phyloP scores from a whole-genome alignment of 2,113 vertebrate genomes.

The Malurus cyaneus region DNA sequence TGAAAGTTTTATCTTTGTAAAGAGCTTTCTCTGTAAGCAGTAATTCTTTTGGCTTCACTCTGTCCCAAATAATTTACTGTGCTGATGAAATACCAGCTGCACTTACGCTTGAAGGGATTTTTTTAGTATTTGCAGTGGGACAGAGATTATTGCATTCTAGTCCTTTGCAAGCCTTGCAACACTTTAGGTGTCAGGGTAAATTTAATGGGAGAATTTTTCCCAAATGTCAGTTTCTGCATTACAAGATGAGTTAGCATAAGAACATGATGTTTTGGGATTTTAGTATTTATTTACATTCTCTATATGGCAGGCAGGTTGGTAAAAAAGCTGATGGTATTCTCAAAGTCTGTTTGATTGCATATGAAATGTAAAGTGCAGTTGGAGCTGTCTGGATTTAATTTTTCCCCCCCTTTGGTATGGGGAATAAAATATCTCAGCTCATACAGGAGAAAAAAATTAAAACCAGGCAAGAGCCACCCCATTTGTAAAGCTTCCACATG shows the following conservation, averaged over 20 bases:
- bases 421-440: constrained; percentile 70
- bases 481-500: constrained; percentile 72
- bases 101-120: background rate
- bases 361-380: constrained; percentile 70
- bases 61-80: background rate
- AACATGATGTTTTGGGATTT: constrained; percentile 42
- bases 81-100: background rate
- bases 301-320: constrained; percentile 50
- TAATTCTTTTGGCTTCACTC: background rate
- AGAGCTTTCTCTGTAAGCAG: background rate
- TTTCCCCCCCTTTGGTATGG: constrained; percentile 6
- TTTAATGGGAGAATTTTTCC: background rate
- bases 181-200: background rate
- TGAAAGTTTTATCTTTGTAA: background rate
- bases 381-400: constrained; percentile 76
- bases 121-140: background rate
- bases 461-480: constrained; percentile 69
- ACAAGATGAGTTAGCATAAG: constrained; percentile 32
- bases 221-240: constrained; percentile 48
- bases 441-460: constrained; percentile 72
- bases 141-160: background rate
- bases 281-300: constrained; percentile 58
- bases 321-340: constrained; percentile 53
- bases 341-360: constrained; percentile 62
- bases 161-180: background rate